These are phyloP conservation scores for Biston stratarius DNA, from an alignment of 2,888 invertebrate species.

Conservation along the genomic window DNA sequence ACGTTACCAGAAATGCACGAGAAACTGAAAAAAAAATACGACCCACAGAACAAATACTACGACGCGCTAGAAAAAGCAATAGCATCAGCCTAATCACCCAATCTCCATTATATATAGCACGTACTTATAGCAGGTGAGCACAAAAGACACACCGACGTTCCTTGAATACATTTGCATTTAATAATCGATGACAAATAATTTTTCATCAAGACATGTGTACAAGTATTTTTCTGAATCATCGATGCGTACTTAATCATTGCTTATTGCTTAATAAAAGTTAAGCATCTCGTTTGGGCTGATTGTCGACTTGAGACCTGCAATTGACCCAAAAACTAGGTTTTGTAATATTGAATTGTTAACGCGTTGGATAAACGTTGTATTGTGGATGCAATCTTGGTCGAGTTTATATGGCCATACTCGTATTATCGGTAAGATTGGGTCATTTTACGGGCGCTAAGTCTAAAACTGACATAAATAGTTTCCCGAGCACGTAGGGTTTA, in stretches of 20 bases:
- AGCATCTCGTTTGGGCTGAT: constrained; percentile 13
- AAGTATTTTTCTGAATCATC: constrained; percentile 37
- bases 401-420: not conserved
- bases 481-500: too few species aligned
- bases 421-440: too few species aligned
- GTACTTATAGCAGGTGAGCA: constrained; percentile 38
- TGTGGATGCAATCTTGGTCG: too few species aligned
- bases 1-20: constrained; percentile 87
- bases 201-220: constrained; percentile 37
- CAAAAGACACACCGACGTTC: constrained; percentile 25
- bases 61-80: constrained; percentile 74
- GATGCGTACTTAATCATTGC: constrained; percentile 33
- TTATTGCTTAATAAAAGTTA: constrained; percentile 16
- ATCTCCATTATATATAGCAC: constrained; percentile 32
- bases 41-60: constrained; percentile 86
- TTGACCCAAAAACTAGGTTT: constrained; percentile 15
- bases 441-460: too few species aligned
- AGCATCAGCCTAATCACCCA: constrained; percentile 49
- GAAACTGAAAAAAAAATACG: constrained; percentile 88
- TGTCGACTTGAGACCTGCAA: constrained; percentile 6
- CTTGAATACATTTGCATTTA: constrained; percentile 36
- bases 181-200: constrained; percentile 39
- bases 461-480: too few species aligned
- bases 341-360: not conserved
- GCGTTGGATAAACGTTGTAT: too few species aligned